phyloP scores from a whole-genome alignment of 2,888 invertebrate genomes.

The Macrosoma leucophasiata region DNA sequence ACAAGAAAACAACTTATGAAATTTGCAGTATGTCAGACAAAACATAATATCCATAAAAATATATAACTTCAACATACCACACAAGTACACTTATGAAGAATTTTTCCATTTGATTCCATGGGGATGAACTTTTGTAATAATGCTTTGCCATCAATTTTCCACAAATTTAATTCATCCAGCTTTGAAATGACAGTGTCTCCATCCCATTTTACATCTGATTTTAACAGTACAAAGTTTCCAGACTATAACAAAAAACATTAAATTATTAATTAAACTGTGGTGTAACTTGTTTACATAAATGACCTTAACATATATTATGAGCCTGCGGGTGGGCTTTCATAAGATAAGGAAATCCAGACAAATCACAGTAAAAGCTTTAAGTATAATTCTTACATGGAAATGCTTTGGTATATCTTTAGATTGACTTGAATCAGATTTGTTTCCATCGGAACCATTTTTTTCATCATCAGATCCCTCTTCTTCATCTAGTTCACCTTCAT shows the following conservation, averaged over 20 bases:
- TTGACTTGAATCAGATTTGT: constrained; percentile 72
- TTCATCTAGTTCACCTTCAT: constrained; percentile 64
- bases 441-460: constrained; percentile 71
- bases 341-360: no score
- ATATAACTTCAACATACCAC: constrained; percentile 59
- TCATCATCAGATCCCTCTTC: constrained; percentile 72
- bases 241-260: constrained; percentile 58
- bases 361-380: background rate
- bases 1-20: no score
- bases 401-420: constrained; percentile 74
- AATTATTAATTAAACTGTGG: background rate
- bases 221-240: constrained; percentile 79
- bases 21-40: constrained; percentile 7
- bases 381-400: constrained; percentile 58
- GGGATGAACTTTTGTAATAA: constrained; percentile 81
- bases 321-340: no score
- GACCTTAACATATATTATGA: no score
- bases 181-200: constrained; percentile 72
- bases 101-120: constrained; percentile 74
- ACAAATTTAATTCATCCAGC: constrained; percentile 76
- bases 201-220: constrained; percentile 78
- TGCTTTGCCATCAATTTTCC: constrained; percentile 82
- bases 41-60: constrained; percentile 5
- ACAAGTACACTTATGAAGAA: constrained; percentile 77
- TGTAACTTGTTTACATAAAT: no score